Conservation (phyloP, 2,113 vertebrate species). For the Syngnathoides biaculeatus region DNA sequence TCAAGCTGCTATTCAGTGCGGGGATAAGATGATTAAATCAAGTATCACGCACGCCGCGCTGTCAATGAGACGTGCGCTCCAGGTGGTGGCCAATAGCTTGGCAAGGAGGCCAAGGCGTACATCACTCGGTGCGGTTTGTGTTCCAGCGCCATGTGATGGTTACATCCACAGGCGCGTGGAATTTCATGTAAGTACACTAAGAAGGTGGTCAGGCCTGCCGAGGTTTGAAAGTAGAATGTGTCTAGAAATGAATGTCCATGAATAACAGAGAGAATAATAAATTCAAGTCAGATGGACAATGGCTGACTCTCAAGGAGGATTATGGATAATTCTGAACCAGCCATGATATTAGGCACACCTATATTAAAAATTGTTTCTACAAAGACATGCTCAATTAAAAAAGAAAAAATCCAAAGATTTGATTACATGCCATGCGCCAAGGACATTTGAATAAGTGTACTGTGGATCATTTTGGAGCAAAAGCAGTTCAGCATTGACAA, state of each 20-base stretch:
- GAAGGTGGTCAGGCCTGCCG: conserved; percentile 4
- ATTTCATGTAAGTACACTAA: conserved; percentile 11
- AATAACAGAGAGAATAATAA: conserved; percentile 15
- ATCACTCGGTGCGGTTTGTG: not conserved
- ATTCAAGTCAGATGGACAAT: conserved; percentile 32
- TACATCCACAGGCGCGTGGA: too few relatives aligned
- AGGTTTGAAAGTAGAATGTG: conserved; percentile 14
- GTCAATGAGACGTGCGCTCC: conserved; percentile 16
- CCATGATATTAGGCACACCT: not conserved
- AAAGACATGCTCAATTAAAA: not conserved
- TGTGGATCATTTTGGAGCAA: not conserved
- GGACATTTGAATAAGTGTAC: not conserved
- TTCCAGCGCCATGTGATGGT: not conserved
- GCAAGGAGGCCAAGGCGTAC: not conserved
- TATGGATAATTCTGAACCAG: conserved; percentile 15
- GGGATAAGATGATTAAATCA: conserved; percentile 43
- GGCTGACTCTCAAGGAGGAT: conserved; percentile 18
- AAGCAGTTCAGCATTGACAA: not conserved
- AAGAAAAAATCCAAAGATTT: too few relatives aligned
- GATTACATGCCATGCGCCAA: not conserved
- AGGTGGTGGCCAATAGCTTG: not conserved
- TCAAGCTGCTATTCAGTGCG: conserved; percentile 34
- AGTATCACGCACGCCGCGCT: conserved; percentile 1
- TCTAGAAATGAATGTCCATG: too few relatives aligned
- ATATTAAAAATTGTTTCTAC: not conserved